phyloP scores from a whole-genome alignment of 2,113 vertebrate genomes.

The Panthera uncia region DNA sequence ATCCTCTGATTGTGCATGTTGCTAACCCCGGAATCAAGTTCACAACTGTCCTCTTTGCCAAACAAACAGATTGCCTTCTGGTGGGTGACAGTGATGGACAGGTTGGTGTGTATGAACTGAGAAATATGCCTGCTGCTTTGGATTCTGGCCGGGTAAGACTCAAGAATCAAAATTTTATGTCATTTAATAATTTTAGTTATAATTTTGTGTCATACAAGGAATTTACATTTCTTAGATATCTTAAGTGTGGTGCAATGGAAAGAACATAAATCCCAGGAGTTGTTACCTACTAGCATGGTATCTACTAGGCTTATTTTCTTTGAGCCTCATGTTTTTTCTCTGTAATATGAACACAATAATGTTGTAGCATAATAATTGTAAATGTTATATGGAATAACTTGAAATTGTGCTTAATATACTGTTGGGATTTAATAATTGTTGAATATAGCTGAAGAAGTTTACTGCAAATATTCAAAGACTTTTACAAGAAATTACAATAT shows the following conservation, averaged over 20 bases:
- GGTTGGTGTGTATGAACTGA: conserved; percentile 88
- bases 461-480: neutral
- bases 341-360: conserved; percentile 1
- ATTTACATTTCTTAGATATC: neutral
- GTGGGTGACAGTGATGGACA: conserved; percentile 90
- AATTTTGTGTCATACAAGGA: neutral
- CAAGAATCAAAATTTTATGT: neutral
- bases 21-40: conserved; percentile 82
- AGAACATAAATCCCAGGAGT: neutral
- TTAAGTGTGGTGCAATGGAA: neutral
- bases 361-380: neutral
- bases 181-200: neutral
- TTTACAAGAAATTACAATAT: neutral
- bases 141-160: conserved; percentile 80
- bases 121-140: conserved; percentile 75
- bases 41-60: conserved; percentile 87
- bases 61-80: conserved; percentile 87
- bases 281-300: neutral
- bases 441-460: neutral
- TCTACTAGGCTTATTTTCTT: neutral
- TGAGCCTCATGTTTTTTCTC: neutral
- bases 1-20: conserved; percentile 84
- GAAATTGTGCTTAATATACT: neutral
- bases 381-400: neutral
- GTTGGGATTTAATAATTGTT: neutral